These are phyloP conservation scores for Hystrix cristata DNA, from an alignment of 2,113 vertebrate genomes.

Conservation along the genomic window DNA sequence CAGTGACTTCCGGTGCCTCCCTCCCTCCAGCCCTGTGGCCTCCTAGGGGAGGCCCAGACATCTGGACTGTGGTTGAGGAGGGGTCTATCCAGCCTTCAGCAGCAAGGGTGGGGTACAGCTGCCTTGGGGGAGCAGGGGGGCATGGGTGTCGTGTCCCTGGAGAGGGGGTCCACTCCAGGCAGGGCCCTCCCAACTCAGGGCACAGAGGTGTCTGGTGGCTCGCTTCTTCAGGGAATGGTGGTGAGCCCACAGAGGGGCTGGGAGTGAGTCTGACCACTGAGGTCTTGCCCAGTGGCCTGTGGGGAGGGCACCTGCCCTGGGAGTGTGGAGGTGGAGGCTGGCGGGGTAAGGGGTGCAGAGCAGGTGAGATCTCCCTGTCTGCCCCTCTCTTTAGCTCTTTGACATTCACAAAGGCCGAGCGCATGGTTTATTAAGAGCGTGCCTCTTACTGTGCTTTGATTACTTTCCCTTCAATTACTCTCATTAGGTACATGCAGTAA, in stretches of 20 bases:
- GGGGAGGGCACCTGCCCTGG: background rate
- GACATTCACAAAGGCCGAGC: constrained; percentile 68
- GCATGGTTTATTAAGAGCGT: constrained; percentile 75
- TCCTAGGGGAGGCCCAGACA: background rate
- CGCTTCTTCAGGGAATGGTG: background rate
- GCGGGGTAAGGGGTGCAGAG: background rate
- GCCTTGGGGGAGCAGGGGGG: accelerated
- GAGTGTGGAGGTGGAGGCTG: accelerated
- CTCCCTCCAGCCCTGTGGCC: background rate
- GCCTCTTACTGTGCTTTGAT: constrained; percentile 80
- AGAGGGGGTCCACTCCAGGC: background rate
- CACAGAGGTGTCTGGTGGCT: background rate
- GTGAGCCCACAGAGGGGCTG: accelerated
- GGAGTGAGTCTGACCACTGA: too few relatives aligned
- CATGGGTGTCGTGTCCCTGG: accelerated
- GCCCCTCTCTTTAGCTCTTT: background rate
- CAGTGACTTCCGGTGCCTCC: too few relatives aligned
- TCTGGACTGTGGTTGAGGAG: accelerated
- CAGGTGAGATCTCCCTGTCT: accelerated
- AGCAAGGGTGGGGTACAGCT: background rate
- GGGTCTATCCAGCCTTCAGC: accelerated
- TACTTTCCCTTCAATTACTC: constrained; percentile 84
- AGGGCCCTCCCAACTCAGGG: background rate
- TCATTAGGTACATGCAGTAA: constrained; percentile 82
- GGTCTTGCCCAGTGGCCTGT: background rate